These are phyloP conservation scores for Oasisia sp. DNA, from an alignment of 2,888 invertebrate genomes.

Conservation along the genomic window DNA sequence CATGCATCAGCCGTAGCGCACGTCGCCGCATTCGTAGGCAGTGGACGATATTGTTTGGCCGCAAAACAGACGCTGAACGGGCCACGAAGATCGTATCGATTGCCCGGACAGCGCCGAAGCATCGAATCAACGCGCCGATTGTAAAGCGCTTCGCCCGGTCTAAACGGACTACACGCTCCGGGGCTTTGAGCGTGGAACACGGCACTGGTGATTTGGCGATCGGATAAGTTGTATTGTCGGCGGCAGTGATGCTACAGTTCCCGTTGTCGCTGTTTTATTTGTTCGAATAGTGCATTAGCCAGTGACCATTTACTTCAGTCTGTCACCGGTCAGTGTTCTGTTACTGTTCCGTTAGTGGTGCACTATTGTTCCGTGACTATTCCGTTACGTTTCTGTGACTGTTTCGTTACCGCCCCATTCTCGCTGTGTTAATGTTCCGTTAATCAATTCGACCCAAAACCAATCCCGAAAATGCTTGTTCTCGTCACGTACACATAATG, in stretches of 20 bases:
- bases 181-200: neutral
- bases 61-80: neutral
- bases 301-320: neutral
- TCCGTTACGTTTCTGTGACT: neutral
- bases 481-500: neutral
- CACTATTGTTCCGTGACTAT: neutral
- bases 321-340: neutral
- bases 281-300: neutral
- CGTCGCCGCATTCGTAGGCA: neutral
- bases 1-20: neutral
- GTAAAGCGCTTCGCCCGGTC: neutral
- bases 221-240: neutral
- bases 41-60: neutral
- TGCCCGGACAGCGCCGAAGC: neutral
- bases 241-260: neutral
- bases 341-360: neutral
- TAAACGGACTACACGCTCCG: neutral
- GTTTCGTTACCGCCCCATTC: neutral
- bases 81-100: neutral
- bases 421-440: neutral
- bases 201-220: neutral
- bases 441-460: neutral
- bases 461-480: neutral
- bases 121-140: conserved; percentile 1
- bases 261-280: neutral